phyloP scores from a whole-genome alignment of 2,888 invertebrate genomes.

The Platycnemis pennipes region DNA sequence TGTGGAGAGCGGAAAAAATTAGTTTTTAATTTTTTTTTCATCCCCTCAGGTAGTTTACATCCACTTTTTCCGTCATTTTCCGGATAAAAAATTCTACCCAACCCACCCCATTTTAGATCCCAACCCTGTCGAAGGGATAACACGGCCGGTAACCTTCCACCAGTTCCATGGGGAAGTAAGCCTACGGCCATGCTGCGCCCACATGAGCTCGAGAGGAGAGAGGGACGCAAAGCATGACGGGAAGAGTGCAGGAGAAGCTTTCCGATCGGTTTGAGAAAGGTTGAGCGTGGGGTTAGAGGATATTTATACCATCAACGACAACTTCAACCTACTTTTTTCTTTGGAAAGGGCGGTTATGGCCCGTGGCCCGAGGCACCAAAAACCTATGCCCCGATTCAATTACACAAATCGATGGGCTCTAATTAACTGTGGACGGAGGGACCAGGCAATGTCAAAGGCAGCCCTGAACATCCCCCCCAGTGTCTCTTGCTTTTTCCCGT shows the following conservation, averaged over 20 bases:
- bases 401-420: conserved; percentile 54
- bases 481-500: background rate
- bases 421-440: conserved; percentile 38
- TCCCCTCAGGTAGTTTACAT: too few species aligned
- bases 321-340: background rate
- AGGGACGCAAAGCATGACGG: background rate
- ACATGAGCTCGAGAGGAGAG: too few species aligned
- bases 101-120: too few species aligned
- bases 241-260: background rate
- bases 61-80: too few species aligned
- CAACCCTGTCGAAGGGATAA: too few species aligned
- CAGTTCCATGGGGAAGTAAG: too few species aligned
- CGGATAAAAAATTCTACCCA: too few species aligned
- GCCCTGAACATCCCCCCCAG: background rate
- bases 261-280: background rate
- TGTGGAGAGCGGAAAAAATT: too few species aligned
- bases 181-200: background rate
- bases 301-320: background rate
- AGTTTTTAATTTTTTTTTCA: too few species aligned
- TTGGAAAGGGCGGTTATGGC: background rate
- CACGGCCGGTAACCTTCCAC: background rate
- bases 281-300: background rate
- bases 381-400: conserved; percentile 16
- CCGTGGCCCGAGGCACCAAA: background rate
- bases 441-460: conserved; percentile 44